A percentile compares a stretch with the other conserved stretches of the same genome.
Evolutionary conservation across 2,113 vertebrate species (phyloP).

Genomic region (Salvator merianae): DNA sequence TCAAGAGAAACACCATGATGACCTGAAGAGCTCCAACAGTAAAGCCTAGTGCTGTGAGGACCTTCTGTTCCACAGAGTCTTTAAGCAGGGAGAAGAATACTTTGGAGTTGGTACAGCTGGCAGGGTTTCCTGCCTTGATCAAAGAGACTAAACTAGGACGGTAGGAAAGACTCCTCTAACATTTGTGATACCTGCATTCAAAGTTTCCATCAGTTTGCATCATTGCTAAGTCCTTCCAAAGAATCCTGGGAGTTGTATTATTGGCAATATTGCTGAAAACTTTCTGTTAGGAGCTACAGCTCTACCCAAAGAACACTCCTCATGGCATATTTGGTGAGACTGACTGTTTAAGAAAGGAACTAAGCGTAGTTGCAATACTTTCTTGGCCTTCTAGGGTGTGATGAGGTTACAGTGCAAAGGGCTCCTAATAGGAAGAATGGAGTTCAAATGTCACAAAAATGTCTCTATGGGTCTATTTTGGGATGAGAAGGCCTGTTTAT

Average conservation of each 20-base stretch:
- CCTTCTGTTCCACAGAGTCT: no score
- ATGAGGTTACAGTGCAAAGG: no score
- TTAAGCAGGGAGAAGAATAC: not conserved
- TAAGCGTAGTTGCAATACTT: no score
- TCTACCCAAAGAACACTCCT: not conserved
- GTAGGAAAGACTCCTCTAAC: not conserved
- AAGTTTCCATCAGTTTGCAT: not conserved
- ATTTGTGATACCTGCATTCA: not conserved
- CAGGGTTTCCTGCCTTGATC: not conserved
- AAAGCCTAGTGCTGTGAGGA: not conserved
- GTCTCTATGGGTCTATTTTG: no score
- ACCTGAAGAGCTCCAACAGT: not conserved
- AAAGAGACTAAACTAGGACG: not conserved
- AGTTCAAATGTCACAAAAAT: no score
- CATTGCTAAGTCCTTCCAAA: not conserved
- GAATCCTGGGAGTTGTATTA: not conserved
- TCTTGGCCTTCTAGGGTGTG: no score
- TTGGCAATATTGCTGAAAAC: not conserved
- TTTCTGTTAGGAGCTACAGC: not conserved
- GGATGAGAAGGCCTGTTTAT: no score
- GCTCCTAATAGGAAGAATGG: no score
- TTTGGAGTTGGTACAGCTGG: not conserved
- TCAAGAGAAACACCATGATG: not conserved
- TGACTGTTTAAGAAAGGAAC: no score
- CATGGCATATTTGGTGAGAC: no score